Percentiles rank a stretch among this genome's conserved stretches.
Evolutionary conservation across 2,888 invertebrate genomes (phyloP).

Genomic region (Pseudococcus jackbeardsleyi): DNA sequence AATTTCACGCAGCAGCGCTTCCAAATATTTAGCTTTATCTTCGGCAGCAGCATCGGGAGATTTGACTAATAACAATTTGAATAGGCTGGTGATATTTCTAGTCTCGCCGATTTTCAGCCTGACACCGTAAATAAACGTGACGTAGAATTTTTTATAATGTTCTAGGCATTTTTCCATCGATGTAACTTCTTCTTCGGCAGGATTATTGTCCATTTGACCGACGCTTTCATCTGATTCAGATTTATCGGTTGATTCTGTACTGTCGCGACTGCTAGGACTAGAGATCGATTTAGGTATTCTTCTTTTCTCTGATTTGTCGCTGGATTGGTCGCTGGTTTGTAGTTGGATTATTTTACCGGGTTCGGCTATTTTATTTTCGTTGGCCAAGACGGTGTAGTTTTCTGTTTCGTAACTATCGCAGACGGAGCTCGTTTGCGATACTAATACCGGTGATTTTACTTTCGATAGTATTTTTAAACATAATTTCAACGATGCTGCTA

Average conservation of each 20-base stretch:
- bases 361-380: slow-evolving; percentile 63
- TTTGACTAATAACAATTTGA: slow-evolving; percentile 67
- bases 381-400: slow-evolving; percentile 3
- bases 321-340: neutral
- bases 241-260: slow-evolving; percentile 23
- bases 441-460: slow-evolving; percentile 75
- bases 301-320: slow-evolving; percentile 4
- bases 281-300: neutral
- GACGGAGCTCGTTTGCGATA: slow-evolving; percentile 60
- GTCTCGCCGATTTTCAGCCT: slow-evolving; percentile 68
- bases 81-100: slow-evolving; percentile 67
- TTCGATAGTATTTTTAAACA: slow-evolving; percentile 82
- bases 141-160: slow-evolving; percentile 72
- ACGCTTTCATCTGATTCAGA: neutral
- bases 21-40: slow-evolving; percentile 69
- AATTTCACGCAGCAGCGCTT: slow-evolving; percentile 69
- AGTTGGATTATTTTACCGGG: slow-evolving; percentile 66
- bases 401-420: slow-evolving; percentile 42
- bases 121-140: slow-evolving; percentile 68
- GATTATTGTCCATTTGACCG: neutral
- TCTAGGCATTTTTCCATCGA: slow-evolving; percentile 74
- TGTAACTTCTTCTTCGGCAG: slow-evolving; percentile 25
- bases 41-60: slow-evolving; percentile 67
- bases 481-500: slow-evolving; percentile 77
- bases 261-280: slow-evolving; percentile 20